Evolutionary conservation across 2,888 invertebrate species (phyloP), one percentile per base, ranked within the genome.

Genomic region (Chrysotoxum bicinctum): DNA sequence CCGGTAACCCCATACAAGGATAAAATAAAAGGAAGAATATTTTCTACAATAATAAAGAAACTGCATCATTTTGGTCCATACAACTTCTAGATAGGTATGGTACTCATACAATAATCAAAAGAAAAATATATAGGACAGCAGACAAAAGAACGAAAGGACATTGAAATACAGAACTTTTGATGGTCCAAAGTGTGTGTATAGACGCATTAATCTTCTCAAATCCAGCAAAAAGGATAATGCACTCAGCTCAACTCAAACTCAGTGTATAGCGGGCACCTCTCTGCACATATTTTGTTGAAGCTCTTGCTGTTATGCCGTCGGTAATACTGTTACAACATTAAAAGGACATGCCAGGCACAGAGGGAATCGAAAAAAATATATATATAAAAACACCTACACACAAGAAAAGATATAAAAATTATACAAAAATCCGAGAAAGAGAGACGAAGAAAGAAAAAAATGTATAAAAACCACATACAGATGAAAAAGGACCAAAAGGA

Each of bases 191-290:
- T 81, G 81, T 77, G 76, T 81, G 81, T 80, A 75, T 80, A 81
- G 85, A 85, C 85, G 85, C 85, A 85, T 85, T 81, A 81, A 85
- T 85, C 81, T 85, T 76, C 85, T 77, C 76, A 72, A 54, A 85
- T 72, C 84, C 76, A 60, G 48, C 72, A 56, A 80, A 84, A 84
- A 80, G 80, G 79, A 85, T 81, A 85, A 85, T 85, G 81, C 76
- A 85, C 81, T 76, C 75, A 62, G 81, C 64, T 74, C 75, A 62
- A 85, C 64, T 74, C 43, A 14, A 16, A 37, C 8, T 8, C 14
- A 35, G 0, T 3, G 45, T 45, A 23, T 26, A 35, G 12, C 35
- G 2, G 12, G n/a, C 5, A 54, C 30, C 37, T 37, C 14, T 45
- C 6, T 12, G 16, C 26, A 52, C 30, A 56, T 23, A 26, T 50